These are phyloP conservation scores for Acanthiza pusilla DNA, from an alignment of 2,797 vertebrate genomes.

Conservation along the genomic window DNA sequence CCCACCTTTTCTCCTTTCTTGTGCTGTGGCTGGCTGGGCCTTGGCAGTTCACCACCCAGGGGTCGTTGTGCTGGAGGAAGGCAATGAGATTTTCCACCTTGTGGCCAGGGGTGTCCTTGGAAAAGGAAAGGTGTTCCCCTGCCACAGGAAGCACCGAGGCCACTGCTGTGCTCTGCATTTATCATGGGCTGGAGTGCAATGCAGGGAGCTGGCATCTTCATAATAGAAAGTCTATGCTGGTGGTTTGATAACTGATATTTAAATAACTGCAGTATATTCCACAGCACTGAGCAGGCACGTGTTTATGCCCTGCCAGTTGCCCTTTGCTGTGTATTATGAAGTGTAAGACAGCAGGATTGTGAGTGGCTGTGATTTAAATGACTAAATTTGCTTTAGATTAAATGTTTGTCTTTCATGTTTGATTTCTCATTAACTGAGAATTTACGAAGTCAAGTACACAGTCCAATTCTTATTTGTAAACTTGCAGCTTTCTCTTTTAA, in stretches of 20 bases:
- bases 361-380: constrained; percentile 42
- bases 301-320: not conserved
- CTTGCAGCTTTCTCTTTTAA: constrained; percentile 44
- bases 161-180: not conserved
- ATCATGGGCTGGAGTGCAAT: not conserved
- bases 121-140: not conserved
- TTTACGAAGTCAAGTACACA: constrained; percentile 40
- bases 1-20: not conserved
- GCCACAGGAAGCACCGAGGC: not conserved
- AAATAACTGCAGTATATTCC: not conserved
- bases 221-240: not conserved
- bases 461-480: constrained; percentile 45
- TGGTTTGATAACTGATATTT: not conserved
- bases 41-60: not conserved
- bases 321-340: constrained; percentile 26
- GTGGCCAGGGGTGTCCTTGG: not conserved
- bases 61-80: not conserved
- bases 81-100: not conserved
- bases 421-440: constrained; percentile 59
- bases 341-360: not conserved
- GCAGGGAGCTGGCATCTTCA: not conserved
- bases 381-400: constrained; percentile 48
- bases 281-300: not conserved
- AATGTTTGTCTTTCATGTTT: constrained; percentile 64
- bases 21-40: not conserved